phyloP scores from a whole-genome alignment of 2,797 vertebrate genomes.

The Sebastes taczanowskii region DNA sequence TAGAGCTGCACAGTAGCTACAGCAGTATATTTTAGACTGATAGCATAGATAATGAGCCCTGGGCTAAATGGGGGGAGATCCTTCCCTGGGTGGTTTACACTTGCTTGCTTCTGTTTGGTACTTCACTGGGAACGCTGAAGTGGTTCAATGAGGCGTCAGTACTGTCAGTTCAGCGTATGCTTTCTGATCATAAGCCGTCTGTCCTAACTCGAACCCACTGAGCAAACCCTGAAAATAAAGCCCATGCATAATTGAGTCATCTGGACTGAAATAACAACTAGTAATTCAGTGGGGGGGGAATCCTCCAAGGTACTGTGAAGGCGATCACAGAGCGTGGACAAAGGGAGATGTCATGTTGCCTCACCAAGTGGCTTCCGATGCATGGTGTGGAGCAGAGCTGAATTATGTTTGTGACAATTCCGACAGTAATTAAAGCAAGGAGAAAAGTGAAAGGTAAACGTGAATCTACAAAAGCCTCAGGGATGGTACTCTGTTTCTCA shows the following conservation, averaged over 20 bases:
- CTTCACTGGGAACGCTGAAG: slow-evolving; percentile 10
- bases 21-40: background rate
- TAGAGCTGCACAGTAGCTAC: background rate
- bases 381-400: slow-evolving; percentile 6
- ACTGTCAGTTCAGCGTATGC: slow-evolving; percentile 27
- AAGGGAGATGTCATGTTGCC: slow-evolving; percentile 65
- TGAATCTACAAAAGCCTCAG: slow-evolving; percentile 17
- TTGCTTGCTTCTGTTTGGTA: slow-evolving; percentile 20
- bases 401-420: slow-evolving; percentile 41
- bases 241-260: slow-evolving; percentile 70
- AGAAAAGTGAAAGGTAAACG: slow-evolving; percentile 32
- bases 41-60: slow-evolving; percentile 4
- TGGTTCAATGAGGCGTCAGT: slow-evolving; percentile 35
- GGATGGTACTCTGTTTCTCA: slow-evolving; percentile 20
- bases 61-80: background rate
- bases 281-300: slow-evolving; percentile 16
- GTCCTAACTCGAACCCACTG: slow-evolving; percentile 55
- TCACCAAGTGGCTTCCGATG: slow-evolving; percentile 49
- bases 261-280: slow-evolving; percentile 56
- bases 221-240: slow-evolving; percentile 65
- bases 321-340: slow-evolving; percentile 43
- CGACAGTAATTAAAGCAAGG: slow-evolving; percentile 39
- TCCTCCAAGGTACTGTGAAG: slow-evolving; percentile 39
- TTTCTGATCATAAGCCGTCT: slow-evolving; percentile 30
- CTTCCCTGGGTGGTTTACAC: slow-evolving; percentile 14